Conservation (phyloP, 1,140 invertebrate species). For the Drosophila tristis region DNA sequence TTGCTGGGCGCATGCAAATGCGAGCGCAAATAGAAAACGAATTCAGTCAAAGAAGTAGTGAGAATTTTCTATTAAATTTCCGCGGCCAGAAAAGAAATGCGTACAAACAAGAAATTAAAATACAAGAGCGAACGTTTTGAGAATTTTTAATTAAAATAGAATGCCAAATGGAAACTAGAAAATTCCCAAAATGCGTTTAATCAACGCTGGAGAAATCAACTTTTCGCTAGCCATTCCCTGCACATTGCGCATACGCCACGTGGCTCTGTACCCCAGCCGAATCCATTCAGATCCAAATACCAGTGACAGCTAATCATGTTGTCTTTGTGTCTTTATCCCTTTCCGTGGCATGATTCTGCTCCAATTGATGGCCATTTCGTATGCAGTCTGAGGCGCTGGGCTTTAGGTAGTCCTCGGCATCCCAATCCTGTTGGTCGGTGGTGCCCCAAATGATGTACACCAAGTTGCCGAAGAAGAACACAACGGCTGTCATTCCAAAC, state of each 20-base stretch:
- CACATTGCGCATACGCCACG: constrained; percentile 35
- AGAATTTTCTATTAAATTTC: constrained; percentile 78
- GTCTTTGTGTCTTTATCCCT: neutral
- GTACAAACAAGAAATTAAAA: constrained; percentile 74
- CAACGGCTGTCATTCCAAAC: constrained; percentile 89
- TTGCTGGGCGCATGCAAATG: constrained; percentile 69
- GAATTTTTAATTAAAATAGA: constrained; percentile 77
- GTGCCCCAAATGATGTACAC: constrained; percentile 89
- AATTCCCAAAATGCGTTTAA: constrained; percentile 63
- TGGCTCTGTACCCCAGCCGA: constrained; percentile 5
- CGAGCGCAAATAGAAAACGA: constrained; percentile 71
- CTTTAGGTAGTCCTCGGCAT: constrained; percentile 84
- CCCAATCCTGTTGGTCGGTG: constrained; percentile 88
- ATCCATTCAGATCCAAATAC: neutral
- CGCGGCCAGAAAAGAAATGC: constrained; percentile 39
- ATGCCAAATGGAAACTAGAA: constrained; percentile 7
- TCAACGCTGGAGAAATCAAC: constrained; percentile 44
- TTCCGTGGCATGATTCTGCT: neutral
- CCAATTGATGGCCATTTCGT: constrained; percentile 9
- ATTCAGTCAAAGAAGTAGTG: constrained; percentile 77
- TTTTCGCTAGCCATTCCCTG: constrained; percentile 7
- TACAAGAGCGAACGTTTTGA: constrained; percentile 64
- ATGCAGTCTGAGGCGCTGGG: constrained; percentile 33
- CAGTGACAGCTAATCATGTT: constrained; percentile 12
- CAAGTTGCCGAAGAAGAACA: constrained; percentile 89